Conservation (phyloP, 2,888 invertebrate species). For the Drosophila helvetica region DNA sequence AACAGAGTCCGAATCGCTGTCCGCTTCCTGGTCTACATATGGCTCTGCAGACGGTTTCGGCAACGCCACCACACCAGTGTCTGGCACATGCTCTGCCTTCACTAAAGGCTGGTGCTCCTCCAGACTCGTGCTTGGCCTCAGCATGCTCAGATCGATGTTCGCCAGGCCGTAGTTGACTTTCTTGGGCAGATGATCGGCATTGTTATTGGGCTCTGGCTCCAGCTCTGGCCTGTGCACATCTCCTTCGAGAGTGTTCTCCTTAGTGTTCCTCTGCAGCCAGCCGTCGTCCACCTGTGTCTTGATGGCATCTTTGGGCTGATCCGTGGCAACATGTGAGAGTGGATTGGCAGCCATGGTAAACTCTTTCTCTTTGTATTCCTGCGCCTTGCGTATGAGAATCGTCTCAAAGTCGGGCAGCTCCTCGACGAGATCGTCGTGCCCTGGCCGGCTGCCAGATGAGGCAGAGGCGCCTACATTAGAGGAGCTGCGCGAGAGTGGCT, state of each 20-base stretch:
- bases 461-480: conserved; percentile 35
- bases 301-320: conserved; percentile 51
- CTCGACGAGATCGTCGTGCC: conserved; percentile 28
- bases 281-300: conserved; percentile 84
- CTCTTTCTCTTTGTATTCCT: conserved; percentile 70
- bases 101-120: neutral
- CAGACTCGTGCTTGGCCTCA: conserved; percentile 22
- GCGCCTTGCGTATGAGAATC: conserved; percentile 80
- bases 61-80: too few relatives aligned
- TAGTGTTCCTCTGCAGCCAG: conserved; percentile 85
- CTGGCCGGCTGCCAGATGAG: neutral
- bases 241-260: conserved; percentile 43
- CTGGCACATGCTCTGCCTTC: too few relatives aligned
- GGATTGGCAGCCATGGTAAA: conserved; percentile 53
- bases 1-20: conserved; percentile 88
- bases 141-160: conserved; percentile 82
- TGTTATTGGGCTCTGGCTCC: conserved; percentile 41
- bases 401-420: conserved; percentile 83
- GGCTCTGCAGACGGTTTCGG: neutral
- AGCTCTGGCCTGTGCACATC: neutral
- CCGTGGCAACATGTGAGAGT: conserved; percentile 42
- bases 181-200: conserved; percentile 16
- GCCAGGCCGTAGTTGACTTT: conserved; percentile 82
- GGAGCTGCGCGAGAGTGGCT: conserved; percentile 85
- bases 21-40: conserved; percentile 1